Conservation (phyloP, 2,888 invertebrate genomes). For the Phaonia tiefii region DNA sequence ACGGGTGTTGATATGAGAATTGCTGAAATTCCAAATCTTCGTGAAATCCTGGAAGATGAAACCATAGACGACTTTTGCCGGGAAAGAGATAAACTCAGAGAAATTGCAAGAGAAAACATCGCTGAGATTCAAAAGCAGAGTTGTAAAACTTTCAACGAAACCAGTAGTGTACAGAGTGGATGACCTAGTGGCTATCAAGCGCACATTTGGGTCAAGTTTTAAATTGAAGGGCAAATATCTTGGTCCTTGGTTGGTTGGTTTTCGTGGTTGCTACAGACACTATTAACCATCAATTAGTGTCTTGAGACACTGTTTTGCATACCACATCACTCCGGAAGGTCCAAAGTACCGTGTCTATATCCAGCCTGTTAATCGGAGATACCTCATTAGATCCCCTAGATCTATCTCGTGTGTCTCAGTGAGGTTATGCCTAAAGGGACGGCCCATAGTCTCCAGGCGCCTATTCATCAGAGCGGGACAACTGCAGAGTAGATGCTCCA, state of each 20-base stretch:
- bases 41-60: neutral
- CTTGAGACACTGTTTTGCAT: too few relatives aligned
- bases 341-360: too few relatives aligned
- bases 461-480: too few relatives aligned
- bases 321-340: too few relatives aligned
- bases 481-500: too few relatives aligned
- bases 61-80: neutral
- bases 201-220: constrained; percentile 42
- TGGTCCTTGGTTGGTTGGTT: neutral
- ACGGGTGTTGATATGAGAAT: constrained; percentile 36
- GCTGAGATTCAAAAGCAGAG: constrained; percentile 12
- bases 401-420: too few relatives aligned
- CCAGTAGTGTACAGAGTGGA: neutral
- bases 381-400: too few relatives aligned
- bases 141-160: constrained; percentile 21
- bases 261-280: too few relatives aligned
- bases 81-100: neutral
- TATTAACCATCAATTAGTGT: too few relatives aligned
- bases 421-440: too few relatives aligned
- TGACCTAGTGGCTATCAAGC: constrained; percentile 59
- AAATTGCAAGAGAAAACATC: constrained; percentile 16
- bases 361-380: too few relatives aligned
- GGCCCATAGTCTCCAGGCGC: too few relatives aligned
- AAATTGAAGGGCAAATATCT: neutral
- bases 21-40: neutral